Conservation (phyloP, 30 jellyfish, hydroid and myxozoan genomes). For the Turritopsis rubra region DNA sequence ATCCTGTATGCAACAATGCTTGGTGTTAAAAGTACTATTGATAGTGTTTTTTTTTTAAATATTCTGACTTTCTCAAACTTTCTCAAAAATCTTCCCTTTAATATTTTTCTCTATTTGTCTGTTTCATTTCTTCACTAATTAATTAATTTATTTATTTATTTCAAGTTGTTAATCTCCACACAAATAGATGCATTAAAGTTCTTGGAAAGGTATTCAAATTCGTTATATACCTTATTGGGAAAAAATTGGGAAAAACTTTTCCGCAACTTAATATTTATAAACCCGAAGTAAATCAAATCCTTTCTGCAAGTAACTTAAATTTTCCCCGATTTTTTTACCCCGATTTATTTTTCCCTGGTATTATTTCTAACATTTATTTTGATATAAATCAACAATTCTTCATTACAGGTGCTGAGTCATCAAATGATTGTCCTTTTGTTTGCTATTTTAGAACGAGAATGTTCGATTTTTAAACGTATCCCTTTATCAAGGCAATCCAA, state of each 20-base stretch:
- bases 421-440: not conserved
- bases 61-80: not conserved
- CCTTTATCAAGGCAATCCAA: slow-evolving; percentile 80
- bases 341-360: too few relatives aligned
- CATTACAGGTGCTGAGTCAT: not conserved
- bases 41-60: not conserved
- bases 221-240: too few relatives aligned
- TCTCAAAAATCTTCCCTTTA: not conserved
- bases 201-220: slow-evolving; percentile 98
- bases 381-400: too few relatives aligned
- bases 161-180: slow-evolving; percentile 66
- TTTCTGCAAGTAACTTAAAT: too few relatives aligned
- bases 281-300: too few relatives aligned
- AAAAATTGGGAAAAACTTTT: too few relatives aligned
- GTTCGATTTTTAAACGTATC: slow-evolving; percentile 77
- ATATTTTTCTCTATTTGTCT: not conserved
- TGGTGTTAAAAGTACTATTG: slow-evolving; percentile 76
- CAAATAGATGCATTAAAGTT: slow-evolving; percentile 79
- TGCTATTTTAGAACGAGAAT: slow-evolving; percentile 66
- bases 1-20: slow-evolving; percentile 82
- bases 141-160: slow-evolving; percentile 7
- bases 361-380: too few relatives aligned
- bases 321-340: too few relatives aligned
- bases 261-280: too few relatives aligned
- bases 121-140: not conserved